Conservation (phyloP, 1,140 invertebrate species). For the Brachionus rubens region DNA sequence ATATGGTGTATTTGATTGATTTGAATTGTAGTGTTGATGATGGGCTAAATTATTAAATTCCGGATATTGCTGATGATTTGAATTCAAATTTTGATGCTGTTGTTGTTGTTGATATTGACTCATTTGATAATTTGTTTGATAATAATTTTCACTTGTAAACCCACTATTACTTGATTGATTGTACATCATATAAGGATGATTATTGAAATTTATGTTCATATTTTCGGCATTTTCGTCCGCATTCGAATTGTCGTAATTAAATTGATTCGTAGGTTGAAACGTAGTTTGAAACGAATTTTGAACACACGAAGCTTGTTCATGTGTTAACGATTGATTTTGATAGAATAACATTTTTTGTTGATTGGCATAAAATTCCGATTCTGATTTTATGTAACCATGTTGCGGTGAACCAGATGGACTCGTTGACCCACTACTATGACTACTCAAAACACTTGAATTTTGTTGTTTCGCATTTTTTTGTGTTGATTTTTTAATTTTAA, state of each 20-base stretch:
- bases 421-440: constrained; percentile 14
- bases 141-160: neutral
- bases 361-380: neutral
- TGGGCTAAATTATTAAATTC: neutral
- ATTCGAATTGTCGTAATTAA: neutral
- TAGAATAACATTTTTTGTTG: neutral
- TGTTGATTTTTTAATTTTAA: neutral
- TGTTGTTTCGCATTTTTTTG: neutral
- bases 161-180: neutral
- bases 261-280: neutral
- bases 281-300: neutral
- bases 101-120: neutral
- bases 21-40: neutral
- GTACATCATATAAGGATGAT: neutral
- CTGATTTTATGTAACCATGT: neutral
- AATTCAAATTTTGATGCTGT: neutral
- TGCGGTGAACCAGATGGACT: neutral
- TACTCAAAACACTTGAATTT: constrained; percentile 10
- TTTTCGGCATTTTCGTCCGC: neutral
- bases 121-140: constrained; percentile 11
- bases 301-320: neutral
- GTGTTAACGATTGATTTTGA: neutral
- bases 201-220: neutral
- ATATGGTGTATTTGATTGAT: constrained; percentile 20
- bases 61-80: neutral